Base-by-base conservation (phyloP, 2,113 vertebrate genomes). In the Egretta garzetta region DNA sequence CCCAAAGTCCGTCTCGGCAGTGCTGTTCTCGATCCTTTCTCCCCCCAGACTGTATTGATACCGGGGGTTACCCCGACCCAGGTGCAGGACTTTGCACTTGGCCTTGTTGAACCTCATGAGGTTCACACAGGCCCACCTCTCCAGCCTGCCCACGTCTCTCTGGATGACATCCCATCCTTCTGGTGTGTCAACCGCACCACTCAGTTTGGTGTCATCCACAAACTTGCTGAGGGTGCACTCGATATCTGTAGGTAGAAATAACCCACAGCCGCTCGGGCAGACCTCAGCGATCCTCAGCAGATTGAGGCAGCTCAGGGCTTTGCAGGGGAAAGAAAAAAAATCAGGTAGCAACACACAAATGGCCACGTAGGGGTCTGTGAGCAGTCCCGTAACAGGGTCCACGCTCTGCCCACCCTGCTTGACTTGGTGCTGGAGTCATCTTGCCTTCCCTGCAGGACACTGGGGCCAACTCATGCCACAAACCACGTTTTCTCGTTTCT, bases 351-450 rank as follows among this genome's bases (percentile, higher is more conserved):
- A 32, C 6, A 35, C 60, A 59, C 9, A 58, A 13, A 3, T 0
- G 3, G 53, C 14, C 47, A 33, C 0, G 0, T 0, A 14, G 4
- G 7, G 56, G 20, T 5, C 47, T n/a, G 28, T 0, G 4, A 73
- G 18, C 3, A 18, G 39, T 4, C 33, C 62, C 3, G 1, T 20
- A 28, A 53, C 52, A 50, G 9, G 5, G 4, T 55, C 16, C 66
- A 9, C 12, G 5, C 3, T 26, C 41, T 58, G 22, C 43, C n/a
- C 70, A 50, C 12, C 21, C 70, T 11, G 18, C 7, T 21, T 80
- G 55, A 52, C 13, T 12, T 1, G 0, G 2, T 45, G 43, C 33
- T 59, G 37, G 74, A 72, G 13, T 12, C 10, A 37, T 13, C 41
- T 50, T 32, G 28, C 62, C 28, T 64, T 50, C 47, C 62, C 52